Conservation (phyloP, 2,888 invertebrate species). For the Willowsia nigromaculata region DNA sequence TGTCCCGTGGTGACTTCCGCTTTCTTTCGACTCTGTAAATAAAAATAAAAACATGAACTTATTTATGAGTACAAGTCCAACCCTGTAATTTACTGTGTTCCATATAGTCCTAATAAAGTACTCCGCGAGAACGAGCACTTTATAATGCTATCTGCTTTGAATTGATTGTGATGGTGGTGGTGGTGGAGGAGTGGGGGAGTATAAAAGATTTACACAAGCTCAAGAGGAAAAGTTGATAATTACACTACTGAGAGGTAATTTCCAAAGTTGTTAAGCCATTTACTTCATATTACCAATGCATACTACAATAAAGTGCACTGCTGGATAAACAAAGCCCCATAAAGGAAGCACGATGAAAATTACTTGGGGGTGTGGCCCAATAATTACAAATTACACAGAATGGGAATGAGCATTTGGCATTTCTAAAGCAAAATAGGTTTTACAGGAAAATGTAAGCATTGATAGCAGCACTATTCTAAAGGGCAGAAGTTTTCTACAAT, state of each 20-base stretch:
- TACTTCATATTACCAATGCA: slow-evolving; percentile 31
- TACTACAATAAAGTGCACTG: neutral
- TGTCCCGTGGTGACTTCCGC: slow-evolving; percentile 79
- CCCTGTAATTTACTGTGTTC: slow-evolving; percentile 43
- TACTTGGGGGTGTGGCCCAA: slow-evolving; percentile 65
- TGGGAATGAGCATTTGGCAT: slow-evolving; percentile 46
- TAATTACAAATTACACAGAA: slow-evolving; percentile 71
- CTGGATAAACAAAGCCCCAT: neutral
- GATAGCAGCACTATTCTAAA: slow-evolving; percentile 6
- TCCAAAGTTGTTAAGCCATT: slow-evolving; percentile 57
- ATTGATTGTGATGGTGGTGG: slow-evolving; percentile 34
- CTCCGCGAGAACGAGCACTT: neutral
- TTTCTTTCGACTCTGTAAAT: slow-evolving; percentile 80
- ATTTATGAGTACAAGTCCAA: slow-evolving; percentile 40
- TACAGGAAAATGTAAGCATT: neutral
- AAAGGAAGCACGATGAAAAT: slow-evolving; percentile 61
- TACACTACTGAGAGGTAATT: slow-evolving; percentile 53
- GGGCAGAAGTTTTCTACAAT: neutral
- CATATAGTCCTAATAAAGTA: slow-evolving; percentile 42
- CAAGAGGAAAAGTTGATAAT: slow-evolving; percentile 59
- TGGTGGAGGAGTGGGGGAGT: slow-evolving; percentile 59
- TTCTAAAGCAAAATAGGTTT: slow-evolving; percentile 3
- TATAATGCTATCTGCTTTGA: neutral
- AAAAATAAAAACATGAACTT: slow-evolving; percentile 62
- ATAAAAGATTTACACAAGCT: slow-evolving; percentile 47